Base-by-base conservation (phyloP, 2,113 vertebrate genomes). In the Oreotrochilus melanogaster region DNA sequence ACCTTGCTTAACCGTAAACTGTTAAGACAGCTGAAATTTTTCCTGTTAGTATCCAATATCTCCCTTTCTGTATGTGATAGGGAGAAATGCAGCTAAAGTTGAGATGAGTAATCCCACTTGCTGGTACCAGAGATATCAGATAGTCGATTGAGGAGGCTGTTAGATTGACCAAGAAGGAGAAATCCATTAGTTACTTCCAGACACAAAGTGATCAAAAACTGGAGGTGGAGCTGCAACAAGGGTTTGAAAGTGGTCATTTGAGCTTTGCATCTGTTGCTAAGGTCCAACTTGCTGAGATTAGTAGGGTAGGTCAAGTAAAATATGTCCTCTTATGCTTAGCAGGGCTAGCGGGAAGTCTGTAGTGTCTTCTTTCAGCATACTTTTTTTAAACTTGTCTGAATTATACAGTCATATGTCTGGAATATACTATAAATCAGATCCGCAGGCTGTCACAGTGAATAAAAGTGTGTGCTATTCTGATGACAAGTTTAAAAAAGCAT, bases 181-280 rank as follows among this genome's bases (percentile, higher is more conserved):
- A 78, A 91, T 89, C 84, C 3, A 1, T 74, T 92, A 82, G 53
- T 47, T 72, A 62, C 51, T 89, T 79, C 27, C 64, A 83, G 62
- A 64, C 3, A 12, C 88, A 72, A 87, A 94, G 86, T 47, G 12
- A 76, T 92, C 54, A 76, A 92, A 94, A 89, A 51, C 70, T 89
- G 74, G 84, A 72, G 56, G 66, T 94, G 78, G 74, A 87, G n/a
- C 74, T 73, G 42, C 42, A 75, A 1, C 43, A 50, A 91, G 73
- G 58, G 70, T 82, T 86, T 94, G 53, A 13, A 95, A 73, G 78
- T 73, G 28, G 80, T 92, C 33, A 79, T 95, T 88, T 94, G 95
- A 93, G 47, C 73, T 96, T 88, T 89, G 53, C 61, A 89, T 94
- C 85, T 96, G 87, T 57, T 92, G 50, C 87, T 73, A 66, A 87